phyloP scores from a whole-genome alignment of 2,888 invertebrate genomes.

The Cryptophagus acutangulus region DNA sequence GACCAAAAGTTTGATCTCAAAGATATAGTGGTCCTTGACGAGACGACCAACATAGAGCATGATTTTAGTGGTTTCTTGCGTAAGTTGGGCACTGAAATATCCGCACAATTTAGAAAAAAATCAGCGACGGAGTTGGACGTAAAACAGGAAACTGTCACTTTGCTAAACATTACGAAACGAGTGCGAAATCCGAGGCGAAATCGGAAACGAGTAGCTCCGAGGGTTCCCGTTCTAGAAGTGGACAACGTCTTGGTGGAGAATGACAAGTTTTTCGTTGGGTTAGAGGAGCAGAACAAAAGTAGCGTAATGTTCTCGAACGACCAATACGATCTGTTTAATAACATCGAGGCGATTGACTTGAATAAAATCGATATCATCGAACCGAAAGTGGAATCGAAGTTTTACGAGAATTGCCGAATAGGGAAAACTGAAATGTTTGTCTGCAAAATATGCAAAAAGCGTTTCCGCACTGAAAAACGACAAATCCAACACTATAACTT shows the following conservation, averaged over 20 bases:
- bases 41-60: background rate
- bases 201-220: background rate
- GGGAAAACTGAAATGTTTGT: no score
- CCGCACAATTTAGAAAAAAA: background rate
- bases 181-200: no score
- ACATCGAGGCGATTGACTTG: no score
- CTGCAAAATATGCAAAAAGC: slow-evolving; percentile 21
- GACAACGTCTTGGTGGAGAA: background rate
- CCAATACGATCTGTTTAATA: no score
- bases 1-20: background rate
- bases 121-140: background rate
- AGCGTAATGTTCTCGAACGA: no score
- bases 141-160: background rate
- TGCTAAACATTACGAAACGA: background rate
- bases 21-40: background rate
- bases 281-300: no score
- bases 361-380: no score
- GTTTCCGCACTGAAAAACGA: slow-evolving; percentile 12
- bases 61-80: background rate
- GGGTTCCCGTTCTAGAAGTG: background rate
- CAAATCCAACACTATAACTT: slow-evolving; percentile 22
- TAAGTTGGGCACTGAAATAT: background rate
- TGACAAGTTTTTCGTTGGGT: no score
- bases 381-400: no score
- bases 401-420: no score